Percentiles rank a stretch among this genome's conserved stretches.
Evolutionary conservation across 1,140 invertebrate genomes (phyloP).

Genomic region (Charaxes varanes): DNA sequence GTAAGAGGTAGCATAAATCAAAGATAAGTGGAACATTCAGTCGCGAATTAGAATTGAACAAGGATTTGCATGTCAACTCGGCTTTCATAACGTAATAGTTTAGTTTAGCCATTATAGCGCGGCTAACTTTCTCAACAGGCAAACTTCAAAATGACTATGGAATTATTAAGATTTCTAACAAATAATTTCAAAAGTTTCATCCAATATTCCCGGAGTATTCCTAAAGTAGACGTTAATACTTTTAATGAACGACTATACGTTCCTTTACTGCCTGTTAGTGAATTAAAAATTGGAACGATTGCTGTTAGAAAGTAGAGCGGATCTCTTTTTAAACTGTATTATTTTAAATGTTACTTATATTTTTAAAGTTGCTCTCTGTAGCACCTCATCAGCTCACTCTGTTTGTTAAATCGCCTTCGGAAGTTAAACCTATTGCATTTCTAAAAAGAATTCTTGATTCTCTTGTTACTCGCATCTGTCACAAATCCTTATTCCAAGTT

Average conservation of each 20-base stretch:
- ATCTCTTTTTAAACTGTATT: too few relatives aligned
- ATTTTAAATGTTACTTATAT: too few relatives aligned
- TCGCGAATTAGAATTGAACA: constrained; percentile 34
- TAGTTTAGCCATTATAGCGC: constrained; percentile 38
- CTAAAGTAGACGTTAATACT: constrained; percentile 25
- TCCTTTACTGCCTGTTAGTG: too few relatives aligned
- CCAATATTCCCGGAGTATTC: constrained; percentile 21
- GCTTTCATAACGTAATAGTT: constrained; percentile 63
- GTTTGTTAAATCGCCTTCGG: too few relatives aligned
- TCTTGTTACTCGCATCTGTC: too few relatives aligned
- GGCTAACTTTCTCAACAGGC: constrained; percentile 43
- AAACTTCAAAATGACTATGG: constrained; percentile 41
- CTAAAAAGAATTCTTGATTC: too few relatives aligned
- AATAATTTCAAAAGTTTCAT: constrained; percentile 44
- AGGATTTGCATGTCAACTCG: constrained; percentile 62
- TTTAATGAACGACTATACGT: constrained; percentile 18
- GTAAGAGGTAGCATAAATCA: constrained; percentile 17
- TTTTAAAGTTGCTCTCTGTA: too few relatives aligned
- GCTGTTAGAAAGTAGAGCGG: too few relatives aligned
- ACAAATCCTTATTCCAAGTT: too few relatives aligned
- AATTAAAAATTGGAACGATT: too few relatives aligned
- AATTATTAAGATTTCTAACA: constrained; percentile 52
- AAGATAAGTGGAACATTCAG: constrained; percentile 25
- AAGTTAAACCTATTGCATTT: too few relatives aligned
- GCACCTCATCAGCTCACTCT: too few relatives aligned